Conservation (phyloP, 2,113 vertebrate genomes). For the Crotophaga sulcirostris region DNA sequence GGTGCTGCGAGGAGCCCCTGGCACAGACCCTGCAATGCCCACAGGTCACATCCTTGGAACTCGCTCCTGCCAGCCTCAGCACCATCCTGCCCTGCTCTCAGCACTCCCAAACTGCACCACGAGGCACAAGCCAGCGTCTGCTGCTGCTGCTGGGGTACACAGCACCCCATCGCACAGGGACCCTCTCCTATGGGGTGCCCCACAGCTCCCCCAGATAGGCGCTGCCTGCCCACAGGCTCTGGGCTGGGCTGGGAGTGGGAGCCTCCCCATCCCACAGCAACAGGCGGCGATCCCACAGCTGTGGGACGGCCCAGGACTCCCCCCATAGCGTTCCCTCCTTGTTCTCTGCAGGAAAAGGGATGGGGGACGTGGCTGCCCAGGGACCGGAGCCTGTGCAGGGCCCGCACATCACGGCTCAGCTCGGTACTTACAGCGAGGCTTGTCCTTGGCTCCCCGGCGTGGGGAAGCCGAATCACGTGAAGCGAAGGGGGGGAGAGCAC, state of each 20-base stretch:
- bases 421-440: constrained; percentile 33
- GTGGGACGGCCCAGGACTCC: background rate
- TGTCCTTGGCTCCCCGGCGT: background rate
- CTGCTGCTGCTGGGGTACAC: background rate
- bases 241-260: background rate
- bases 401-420: background rate
- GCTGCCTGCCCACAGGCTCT: background rate
- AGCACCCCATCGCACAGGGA: background rate
- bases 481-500: background rate
- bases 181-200: background rate
- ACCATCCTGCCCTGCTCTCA: background rate
- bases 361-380: background rate
- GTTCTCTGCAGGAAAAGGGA: background rate
- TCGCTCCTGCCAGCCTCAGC: background rate
- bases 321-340: background rate
- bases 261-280: background rate
- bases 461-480: constrained; percentile 39
- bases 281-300: background rate
- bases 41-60: background rate
- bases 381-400: no score
- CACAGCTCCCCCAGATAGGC: background rate
- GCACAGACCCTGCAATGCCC: background rate
- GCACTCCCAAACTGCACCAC: background rate
- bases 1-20: background rate
- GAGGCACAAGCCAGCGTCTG: background rate